phyloP scores from a whole-genome alignment of 1,140 invertebrate genomes.

The Coptotermes formosanus region DNA sequence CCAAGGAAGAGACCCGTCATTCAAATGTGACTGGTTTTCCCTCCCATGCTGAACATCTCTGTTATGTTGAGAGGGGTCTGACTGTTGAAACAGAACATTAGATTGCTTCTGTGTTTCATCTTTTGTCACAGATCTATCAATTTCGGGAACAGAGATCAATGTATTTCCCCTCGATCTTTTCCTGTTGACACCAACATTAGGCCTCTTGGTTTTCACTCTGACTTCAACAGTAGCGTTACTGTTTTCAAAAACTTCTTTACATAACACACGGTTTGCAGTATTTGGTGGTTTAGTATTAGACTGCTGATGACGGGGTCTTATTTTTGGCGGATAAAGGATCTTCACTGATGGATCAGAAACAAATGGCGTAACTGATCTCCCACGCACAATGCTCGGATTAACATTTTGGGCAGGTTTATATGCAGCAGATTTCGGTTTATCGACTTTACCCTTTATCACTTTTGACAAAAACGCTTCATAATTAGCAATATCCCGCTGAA shows the following conservation, averaged over 20 bases:
- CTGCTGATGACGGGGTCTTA: not conserved
- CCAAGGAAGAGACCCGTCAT: not conserved
- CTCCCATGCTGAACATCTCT: not conserved
- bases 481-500: not conserved
- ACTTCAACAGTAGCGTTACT: not conserved
- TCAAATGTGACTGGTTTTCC: not conserved
- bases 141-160: not conserved
- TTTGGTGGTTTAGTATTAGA: not conserved
- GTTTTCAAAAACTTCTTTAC: not conserved
- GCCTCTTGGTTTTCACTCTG: not conserved
- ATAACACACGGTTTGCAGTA: not conserved
- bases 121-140: not conserved
- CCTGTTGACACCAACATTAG: not conserved
- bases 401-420: not conserved
- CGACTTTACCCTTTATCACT: not conserved
- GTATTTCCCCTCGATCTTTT: not conserved
- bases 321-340: too few species aligned
- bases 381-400: not conserved
- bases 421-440: not conserved
- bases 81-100: not conserved
- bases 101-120: not conserved
- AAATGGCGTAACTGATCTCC: not conserved
- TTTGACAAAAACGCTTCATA: slow-evolving; percentile 12
- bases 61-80: not conserved
- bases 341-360: not conserved